phyloP scores from a whole-genome alignment of 2,888 invertebrate species.

The Nemurella pictetii region DNA sequence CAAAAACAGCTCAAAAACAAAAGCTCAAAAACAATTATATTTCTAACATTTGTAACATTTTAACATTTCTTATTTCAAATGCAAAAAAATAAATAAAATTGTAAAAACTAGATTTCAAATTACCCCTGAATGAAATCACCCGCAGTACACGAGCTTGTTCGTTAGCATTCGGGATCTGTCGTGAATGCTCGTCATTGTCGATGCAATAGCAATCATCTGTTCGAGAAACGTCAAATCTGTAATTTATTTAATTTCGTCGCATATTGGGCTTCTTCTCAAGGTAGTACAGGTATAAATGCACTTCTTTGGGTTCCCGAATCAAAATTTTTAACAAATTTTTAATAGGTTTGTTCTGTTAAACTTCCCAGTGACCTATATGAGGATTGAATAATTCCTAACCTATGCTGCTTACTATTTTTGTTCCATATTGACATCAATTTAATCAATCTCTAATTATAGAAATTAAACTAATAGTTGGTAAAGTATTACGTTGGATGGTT shows the following conservation, averaged over 20 bases:
- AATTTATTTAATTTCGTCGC: not conserved
- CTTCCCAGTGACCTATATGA: not conserved
- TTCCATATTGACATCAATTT: not conserved
- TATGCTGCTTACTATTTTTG: not conserved
- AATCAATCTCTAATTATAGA: not conserved
- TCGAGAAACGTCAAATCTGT: not conserved
- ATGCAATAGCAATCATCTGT: not conserved
- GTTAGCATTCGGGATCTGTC: not conserved
- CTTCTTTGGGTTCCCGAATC: not conserved
- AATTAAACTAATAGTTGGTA: too few relatives aligned
- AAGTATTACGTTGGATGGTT: too few relatives aligned
- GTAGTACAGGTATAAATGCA: not conserved
- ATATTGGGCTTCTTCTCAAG: not conserved
- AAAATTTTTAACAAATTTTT: not conserved
- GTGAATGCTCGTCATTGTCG: not conserved
- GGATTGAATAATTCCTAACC: not conserved
- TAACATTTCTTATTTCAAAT: too few relatives aligned
- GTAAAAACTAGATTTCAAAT: too few relatives aligned
- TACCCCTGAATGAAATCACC: not conserved
- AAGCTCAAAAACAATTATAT: too few relatives aligned
- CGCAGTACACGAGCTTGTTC: not conserved
- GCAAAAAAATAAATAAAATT: too few relatives aligned
- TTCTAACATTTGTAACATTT: too few relatives aligned
- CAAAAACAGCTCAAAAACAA: too few relatives aligned
- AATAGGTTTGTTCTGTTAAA: not conserved